These are phyloP conservation scores for Erethizon dorsatum DNA, from an alignment of 2,797 vertebrate genomes.

Conservation along the genomic window DNA sequence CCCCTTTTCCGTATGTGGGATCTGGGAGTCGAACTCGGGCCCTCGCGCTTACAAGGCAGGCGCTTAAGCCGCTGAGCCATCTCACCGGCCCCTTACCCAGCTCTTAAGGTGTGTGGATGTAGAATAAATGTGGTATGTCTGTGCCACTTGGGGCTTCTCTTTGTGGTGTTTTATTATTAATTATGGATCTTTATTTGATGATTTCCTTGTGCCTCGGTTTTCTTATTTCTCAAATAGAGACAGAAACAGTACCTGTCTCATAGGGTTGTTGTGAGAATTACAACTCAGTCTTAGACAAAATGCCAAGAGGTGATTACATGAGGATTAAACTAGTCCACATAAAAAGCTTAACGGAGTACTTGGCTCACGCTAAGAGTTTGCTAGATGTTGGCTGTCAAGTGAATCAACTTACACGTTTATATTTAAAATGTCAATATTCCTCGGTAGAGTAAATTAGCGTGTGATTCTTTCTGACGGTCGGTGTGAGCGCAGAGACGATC, in stretches of 20 bases:
- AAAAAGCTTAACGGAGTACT: not conserved
- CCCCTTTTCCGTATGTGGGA: too few relatives aligned
- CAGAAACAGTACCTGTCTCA: not conserved
- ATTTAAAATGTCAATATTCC: not conserved
- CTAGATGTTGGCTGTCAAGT: slow-evolving; percentile 23
- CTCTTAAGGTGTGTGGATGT: slow-evolving; percentile 3
- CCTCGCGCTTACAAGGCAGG: too few relatives aligned
- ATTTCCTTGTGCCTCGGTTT: not conserved
- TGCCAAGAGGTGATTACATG: not conserved
- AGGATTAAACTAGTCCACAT: not conserved
- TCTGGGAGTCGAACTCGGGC: too few relatives aligned
- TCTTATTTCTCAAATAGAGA: not conserved
- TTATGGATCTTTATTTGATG: not conserved
- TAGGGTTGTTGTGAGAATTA: not conserved
- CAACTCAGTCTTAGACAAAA: not conserved
- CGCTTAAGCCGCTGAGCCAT: too few relatives aligned
- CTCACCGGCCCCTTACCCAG: slow-evolving; percentile 43
- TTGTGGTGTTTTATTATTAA: not conserved
- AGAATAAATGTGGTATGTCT: not conserved
- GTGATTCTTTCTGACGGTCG: not conserved
- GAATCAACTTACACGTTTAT: not conserved
- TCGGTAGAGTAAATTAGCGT: not conserved
- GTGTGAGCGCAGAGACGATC: not conserved
- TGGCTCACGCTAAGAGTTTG: not conserved
- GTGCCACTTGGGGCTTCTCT: not conserved